phyloP scores from a whole-genome alignment of 1,140 invertebrate species.

The Dreissena rostriformis region DNA sequence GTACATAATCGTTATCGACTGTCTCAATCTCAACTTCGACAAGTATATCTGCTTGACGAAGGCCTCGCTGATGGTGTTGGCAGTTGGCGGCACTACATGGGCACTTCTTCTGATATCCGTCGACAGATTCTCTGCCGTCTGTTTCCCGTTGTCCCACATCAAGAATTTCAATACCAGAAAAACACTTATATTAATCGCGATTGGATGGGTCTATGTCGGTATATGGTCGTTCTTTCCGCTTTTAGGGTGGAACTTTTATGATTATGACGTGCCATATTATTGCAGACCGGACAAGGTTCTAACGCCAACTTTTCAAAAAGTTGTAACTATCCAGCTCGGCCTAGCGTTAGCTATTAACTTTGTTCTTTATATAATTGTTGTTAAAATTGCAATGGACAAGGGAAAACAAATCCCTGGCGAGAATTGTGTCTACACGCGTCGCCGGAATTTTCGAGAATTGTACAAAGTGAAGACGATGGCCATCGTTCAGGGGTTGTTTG shows the following conservation, averaged over 20 bases:
- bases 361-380: too few species aligned
- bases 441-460: too few species aligned
- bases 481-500: too few species aligned
- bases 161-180: not conserved
- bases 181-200: not conserved
- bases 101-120: constrained; percentile 13
- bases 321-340: too few species aligned
- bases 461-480: too few species aligned
- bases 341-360: too few species aligned
- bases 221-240: not conserved
- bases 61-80: constrained; percentile 18
- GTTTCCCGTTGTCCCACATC: constrained; percentile 2
- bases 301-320: too few species aligned
- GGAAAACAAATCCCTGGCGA: too few species aligned
- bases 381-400: too few species aligned
- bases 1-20: constrained; percentile 7
- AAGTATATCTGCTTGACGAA: constrained; percentile 24
- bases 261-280: not conserved
- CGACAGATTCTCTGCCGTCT: constrained; percentile 21
- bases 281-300: constrained; percentile 9
- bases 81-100: not conserved
- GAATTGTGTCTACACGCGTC: too few species aligned
- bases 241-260: constrained; percentile 27
- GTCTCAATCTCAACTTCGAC: constrained; percentile 1
- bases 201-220: constrained; percentile 1